These are phyloP conservation scores for Dendropsophus ebraccatus DNA, from an alignment of 2,113 vertebrate species.

Conservation along the genomic window DNA sequence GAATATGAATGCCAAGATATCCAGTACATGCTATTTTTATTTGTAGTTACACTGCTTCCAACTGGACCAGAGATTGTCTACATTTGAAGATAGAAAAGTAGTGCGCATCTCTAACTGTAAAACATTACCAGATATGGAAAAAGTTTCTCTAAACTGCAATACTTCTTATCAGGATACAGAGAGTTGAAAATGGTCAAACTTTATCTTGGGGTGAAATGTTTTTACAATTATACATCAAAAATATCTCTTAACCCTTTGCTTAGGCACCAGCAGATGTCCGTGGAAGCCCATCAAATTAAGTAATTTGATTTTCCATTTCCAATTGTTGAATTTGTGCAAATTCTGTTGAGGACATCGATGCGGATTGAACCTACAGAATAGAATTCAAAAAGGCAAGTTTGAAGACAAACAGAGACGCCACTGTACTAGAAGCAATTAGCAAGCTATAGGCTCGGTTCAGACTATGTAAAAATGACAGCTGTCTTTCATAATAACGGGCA, in stretches of 20 bases:
- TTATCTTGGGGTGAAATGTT: neutral
- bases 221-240: neutral
- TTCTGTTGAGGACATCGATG: neutral
- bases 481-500: too few relatives aligned
- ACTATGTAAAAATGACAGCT: too few relatives aligned
- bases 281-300: neutral
- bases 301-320: neutral
- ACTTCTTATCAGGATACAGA: neutral
- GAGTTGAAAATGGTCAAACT: neutral
- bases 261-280: neutral
- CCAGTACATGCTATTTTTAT: slow-evolving; percentile 62
- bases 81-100: slow-evolving; percentile 19
- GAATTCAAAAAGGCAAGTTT: too few relatives aligned
- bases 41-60: slow-evolving; percentile 29
- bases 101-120: slow-evolving; percentile 14
- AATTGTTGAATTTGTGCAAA: neutral
- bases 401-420: too few relatives aligned
- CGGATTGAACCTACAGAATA: too few relatives aligned
- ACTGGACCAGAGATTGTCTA: neutral
- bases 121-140: slow-evolving; percentile 25
- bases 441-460: too few relatives aligned
- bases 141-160: neutral
- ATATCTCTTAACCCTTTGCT: neutral
- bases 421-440: too few relatives aligned
- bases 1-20: slow-evolving; percentile 63